Conservation (phyloP, 2,113 vertebrate genomes). For the Columba janthina region DNA sequence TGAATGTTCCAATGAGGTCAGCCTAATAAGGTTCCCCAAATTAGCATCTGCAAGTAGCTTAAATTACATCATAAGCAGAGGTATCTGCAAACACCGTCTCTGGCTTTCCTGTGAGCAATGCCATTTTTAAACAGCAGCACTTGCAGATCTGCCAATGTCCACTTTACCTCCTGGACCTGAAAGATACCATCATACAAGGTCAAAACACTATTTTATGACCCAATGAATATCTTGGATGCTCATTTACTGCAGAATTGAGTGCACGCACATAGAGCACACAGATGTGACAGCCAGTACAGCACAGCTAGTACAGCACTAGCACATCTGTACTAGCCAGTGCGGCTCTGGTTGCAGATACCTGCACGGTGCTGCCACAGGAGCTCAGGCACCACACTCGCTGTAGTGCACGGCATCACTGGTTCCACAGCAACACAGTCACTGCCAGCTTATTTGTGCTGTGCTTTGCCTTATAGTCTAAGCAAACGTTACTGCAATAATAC, state of each 20-base stretch:
- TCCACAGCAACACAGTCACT: not conserved
- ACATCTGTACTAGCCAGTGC: not conserved
- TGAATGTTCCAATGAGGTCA: not conserved
- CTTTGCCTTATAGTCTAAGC: not conserved
- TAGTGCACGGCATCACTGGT: rapidly evolving
- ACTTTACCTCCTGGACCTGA: not conserved
- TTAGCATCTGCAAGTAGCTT: not conserved
- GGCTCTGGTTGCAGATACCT: not conserved
- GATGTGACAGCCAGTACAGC: not conserved
- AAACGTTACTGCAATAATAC: not conserved
- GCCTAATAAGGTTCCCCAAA: not conserved
- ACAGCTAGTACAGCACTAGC: not conserved
- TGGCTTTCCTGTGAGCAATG: not conserved
- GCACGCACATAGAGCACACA: rapidly evolving
- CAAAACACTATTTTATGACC: not conserved
- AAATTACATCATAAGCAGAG: not conserved
- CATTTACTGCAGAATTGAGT: not conserved
- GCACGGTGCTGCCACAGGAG: not conserved
- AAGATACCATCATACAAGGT: not conserved
- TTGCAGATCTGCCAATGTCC: not conserved
- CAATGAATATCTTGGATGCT: not conserved
- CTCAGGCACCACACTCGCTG: not conserved
- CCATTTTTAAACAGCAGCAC: not conserved
- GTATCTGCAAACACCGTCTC: not conserved
- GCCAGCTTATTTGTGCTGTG: not conserved